Evolutionary conservation across 2,888 invertebrate species (phyloP).

Genomic region (Bhutanitis thaidina): DNA sequence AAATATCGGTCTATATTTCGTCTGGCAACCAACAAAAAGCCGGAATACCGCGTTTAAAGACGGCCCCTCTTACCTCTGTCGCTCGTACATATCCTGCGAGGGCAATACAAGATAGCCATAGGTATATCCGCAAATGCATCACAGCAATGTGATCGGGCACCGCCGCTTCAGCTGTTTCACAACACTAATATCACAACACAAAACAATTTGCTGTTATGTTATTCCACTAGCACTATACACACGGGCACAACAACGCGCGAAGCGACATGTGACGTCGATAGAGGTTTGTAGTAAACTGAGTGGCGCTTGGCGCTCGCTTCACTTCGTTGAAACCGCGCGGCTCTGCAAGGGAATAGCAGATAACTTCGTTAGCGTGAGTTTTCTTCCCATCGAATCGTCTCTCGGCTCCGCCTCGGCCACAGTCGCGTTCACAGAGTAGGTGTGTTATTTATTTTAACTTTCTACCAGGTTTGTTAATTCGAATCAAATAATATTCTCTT

Average conservation of each 20-base stretch:
- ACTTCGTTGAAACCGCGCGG: slow-evolving; percentile 54
- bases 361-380: slow-evolving; percentile 55
- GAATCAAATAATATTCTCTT: too few species aligned
- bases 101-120: slow-evolving; percentile 86
- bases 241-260: slow-evolving; percentile 58
- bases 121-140: slow-evolving; percentile 89
- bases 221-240: slow-evolving; percentile 73
- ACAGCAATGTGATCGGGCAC: slow-evolving; percentile 73
- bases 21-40: slow-evolving; percentile 56
- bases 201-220: slow-evolving; percentile 72
- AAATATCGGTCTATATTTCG: slow-evolving; percentile 34
- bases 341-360: slow-evolving; percentile 44
- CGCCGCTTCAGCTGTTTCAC: slow-evolving; percentile 64
- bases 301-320: slow-evolving; percentile 64
- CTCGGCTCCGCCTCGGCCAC: too few species aligned
- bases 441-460: too few species aligned
- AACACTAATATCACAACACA: slow-evolving; percentile 68
- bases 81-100: slow-evolving; percentile 86
- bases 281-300: slow-evolving; percentile 69
- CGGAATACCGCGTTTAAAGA: slow-evolving; percentile 72
- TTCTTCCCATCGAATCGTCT: slow-evolving; percentile 28
- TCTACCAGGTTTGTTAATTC: too few species aligned
- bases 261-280: slow-evolving; percentile 61
- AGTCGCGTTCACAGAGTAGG: too few species aligned
- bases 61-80: slow-evolving; percentile 84